Base-by-base conservation (phyloP, 2,113 vertebrate genomes). In the Lethenteron camtschaticum region DNA sequence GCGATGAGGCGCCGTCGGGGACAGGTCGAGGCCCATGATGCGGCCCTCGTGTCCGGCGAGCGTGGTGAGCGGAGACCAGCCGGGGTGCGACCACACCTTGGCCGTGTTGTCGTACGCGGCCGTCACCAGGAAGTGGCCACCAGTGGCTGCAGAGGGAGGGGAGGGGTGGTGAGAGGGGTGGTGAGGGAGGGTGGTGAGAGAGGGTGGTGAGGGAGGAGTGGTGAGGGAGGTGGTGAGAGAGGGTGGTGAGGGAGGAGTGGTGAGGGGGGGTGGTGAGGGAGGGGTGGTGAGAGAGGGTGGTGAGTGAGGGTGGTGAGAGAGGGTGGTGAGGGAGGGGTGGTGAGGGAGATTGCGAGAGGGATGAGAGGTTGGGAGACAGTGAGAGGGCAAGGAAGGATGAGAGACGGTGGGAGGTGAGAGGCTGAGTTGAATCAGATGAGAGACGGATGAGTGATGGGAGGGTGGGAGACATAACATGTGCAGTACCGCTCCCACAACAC, bases 1-100 rank as follows among this genome's bases (percentile, higher is more conserved):
- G 94, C 94, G 63, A 99, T 95, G 59, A 96, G 84, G 59, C 89
- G 88, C 91, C 92, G 0, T 96, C 87, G 0, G 85, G 81, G 91
- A 96, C 72, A 99, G 80, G 63, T 99, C 94, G 9, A 99, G 75
- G 2, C 87, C 88, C 94, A 99, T 99, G 73, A 99, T 91, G 81
- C 95, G 96, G 2, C 94, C 94, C 77, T 99, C 94, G 0, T 99
- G 94, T 2, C 94, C 94, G 0, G 92, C 94, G 71, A 99, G 78
- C 0, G 94, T 99, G 75, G 95, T 99, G 73, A 99, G 74, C 0
- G 94, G 94, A 58, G 86, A 92, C 90, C 90, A 99, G 73, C 90
- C 88, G 0, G 94, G 94, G 76, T 99, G 90, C 41, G 86, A 91
- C 94, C 94, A 99, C 68, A 96, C 84, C 77, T 99, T 99, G 0